A percentile compares a stretch with the other conserved stretches of the same genome.
Conservation (phyloP, 30 jellyfish, hydroid and myxozoan species). For the Turritopsis dohrnii region DNA sequence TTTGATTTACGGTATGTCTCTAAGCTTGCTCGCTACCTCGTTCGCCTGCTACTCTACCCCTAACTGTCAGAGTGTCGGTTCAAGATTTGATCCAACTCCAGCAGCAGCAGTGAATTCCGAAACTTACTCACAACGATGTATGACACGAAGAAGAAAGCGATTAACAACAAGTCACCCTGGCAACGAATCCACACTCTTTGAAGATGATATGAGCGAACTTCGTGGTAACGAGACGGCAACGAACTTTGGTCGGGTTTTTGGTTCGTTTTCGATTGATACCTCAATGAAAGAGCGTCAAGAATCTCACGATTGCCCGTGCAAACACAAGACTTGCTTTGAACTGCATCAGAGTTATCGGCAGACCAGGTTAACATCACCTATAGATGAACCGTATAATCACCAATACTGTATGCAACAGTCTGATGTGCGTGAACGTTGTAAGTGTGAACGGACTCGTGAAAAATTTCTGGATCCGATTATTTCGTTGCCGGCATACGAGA, state of each 20-base stretch:
- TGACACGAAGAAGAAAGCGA: not conserved
- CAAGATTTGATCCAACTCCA: not conserved
- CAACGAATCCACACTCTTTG: not conserved
- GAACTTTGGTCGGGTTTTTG: not conserved
- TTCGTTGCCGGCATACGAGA: not conserved
- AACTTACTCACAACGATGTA: not conserved
- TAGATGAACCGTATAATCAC: not conserved
- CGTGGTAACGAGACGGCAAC: not conserved
- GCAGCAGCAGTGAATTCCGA: not conserved
- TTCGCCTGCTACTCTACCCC: conserved; percentile 33
- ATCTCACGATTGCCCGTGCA: not conserved
- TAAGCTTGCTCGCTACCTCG: conserved; percentile 37
- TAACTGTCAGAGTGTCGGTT: not conserved
- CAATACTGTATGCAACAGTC: not conserved
- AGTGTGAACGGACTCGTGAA: not conserved
- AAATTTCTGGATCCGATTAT: not conserved
- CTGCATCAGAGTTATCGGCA: not conserved
- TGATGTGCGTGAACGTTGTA: not conserved
- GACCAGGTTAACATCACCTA: not conserved
- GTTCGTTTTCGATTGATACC: not conserved
- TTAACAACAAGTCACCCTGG: not conserved
- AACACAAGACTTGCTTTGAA: not conserved
- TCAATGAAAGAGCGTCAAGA: not conserved
- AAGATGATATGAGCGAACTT: not conserved
- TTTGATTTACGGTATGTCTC: conserved; percentile 64